A percentile compares a stretch with the other conserved stretches of the same genome.
Conservation (phyloP, 2,888 invertebrate species). For the Auanema sp. region DNA sequence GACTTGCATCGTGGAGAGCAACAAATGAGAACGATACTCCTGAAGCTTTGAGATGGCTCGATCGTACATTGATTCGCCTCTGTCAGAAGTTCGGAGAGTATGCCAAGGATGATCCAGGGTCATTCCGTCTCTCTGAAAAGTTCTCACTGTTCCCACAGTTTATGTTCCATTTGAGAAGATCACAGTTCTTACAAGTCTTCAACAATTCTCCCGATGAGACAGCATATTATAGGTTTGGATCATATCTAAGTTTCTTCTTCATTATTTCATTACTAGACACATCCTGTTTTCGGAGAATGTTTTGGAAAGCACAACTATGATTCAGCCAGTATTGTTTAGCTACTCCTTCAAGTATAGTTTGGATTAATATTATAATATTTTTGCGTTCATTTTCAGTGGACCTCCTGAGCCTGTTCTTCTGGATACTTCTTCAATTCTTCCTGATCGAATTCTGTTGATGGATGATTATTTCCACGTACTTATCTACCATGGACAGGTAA, state of each 20-base stretch:
- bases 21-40: constrained; percentile 80
- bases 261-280: constrained; percentile 73
- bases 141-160: constrained; percentile 98
- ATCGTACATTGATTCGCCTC: constrained; percentile 93
- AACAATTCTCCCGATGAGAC: constrained; percentile 99
- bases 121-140: constrained; percentile 91
- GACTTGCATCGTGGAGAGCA: constrained; percentile 92
- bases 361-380: constrained; percentile 65
- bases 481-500: constrained; percentile 93
- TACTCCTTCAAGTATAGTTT: constrained; percentile 81
- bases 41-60: constrained; percentile 96
- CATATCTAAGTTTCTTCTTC: background rate
- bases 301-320: constrained; percentile 96
- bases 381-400: constrained; percentile 34
- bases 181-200: constrained; percentile 93
- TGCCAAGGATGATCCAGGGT: constrained; percentile 92
- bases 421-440: constrained; percentile 95
- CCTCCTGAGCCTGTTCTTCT: constrained; percentile 79
- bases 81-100: constrained; percentile 99
- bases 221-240: constrained; percentile 83
- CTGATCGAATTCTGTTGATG: constrained; percentile 95
- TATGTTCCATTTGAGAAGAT: constrained; percentile 96
- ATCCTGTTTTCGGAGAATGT: constrained; percentile 96
- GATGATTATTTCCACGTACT: constrained; percentile 99
- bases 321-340: constrained; percentile 96